Conservation (phyloP, 2,888 invertebrate genomes). For the Mamestra brassicae region DNA sequence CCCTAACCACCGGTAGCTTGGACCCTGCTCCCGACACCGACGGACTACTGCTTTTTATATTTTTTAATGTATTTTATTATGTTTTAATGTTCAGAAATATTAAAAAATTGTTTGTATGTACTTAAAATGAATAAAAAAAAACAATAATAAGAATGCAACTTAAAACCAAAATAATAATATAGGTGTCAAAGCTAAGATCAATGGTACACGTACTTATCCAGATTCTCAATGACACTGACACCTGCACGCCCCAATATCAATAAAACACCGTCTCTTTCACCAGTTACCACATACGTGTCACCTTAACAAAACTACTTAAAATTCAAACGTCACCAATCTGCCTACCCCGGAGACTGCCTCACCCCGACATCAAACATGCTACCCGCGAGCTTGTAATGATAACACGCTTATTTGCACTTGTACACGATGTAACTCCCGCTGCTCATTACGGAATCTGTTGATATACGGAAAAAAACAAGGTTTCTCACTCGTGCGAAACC, state of each 20-base stretch:
- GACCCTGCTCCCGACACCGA: too few relatives aligned
- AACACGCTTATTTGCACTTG: constrained; percentile 75
- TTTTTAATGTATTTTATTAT: too few relatives aligned
- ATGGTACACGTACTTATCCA: too few relatives aligned
- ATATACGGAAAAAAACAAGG: constrained; percentile 68
- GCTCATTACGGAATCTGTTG: constrained; percentile 78
- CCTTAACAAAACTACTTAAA: constrained; percentile 50
- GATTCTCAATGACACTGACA: too few relatives aligned
- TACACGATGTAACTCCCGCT: constrained; percentile 71
- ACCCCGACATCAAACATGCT: constrained; percentile 67
- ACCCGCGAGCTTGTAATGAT: constrained; percentile 65
- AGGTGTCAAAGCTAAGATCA: too few relatives aligned
- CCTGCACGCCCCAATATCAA: constrained; percentile 15
- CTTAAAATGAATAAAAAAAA: too few relatives aligned
- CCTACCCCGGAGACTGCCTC: constrained; percentile 49
- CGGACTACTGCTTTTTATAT: too few relatives aligned
- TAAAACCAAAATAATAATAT: too few relatives aligned
- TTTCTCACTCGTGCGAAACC: constrained; percentile 63
- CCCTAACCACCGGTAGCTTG: too few relatives aligned
- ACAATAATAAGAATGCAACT: too few relatives aligned
- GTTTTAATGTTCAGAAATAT: too few relatives aligned
- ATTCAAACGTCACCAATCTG: constrained; percentile 46
- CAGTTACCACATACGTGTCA: constrained; percentile 16
- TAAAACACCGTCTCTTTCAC: constrained; percentile 13
- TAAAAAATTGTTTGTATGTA: too few relatives aligned